Evolutionary conservation across 2,113 vertebrate genomes (phyloP).

Genomic region (Prolemur simus): DNA sequence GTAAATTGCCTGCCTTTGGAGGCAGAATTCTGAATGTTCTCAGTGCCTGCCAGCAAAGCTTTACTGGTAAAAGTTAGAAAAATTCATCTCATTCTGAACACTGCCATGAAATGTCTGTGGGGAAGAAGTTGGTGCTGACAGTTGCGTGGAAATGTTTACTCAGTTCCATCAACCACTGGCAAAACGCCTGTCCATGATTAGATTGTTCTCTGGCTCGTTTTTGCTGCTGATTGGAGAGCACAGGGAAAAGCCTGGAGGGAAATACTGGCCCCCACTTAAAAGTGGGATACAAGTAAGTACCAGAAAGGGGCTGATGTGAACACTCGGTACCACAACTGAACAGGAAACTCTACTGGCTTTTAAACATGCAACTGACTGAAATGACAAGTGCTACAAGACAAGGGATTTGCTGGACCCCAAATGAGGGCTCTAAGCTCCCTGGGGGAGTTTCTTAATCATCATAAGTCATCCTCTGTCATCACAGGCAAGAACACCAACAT

Average conservation of each 20-base stretch:
- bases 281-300: background rate
- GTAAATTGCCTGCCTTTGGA: background rate
- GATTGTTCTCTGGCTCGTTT: background rate
- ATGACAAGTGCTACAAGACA: background rate
- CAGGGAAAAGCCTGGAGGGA: background rate
- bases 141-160: background rate
- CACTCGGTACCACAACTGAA: background rate
- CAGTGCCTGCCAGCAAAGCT: background rate
- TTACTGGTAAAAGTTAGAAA: slow-evolving; percentile 38
- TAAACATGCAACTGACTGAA: background rate
- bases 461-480: background rate
- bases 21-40: background rate
- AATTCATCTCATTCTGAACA: slow-evolving; percentile 36
- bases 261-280: background rate
- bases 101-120: background rate
- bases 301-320: background rate
- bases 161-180: background rate
- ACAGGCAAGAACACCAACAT: background rate
- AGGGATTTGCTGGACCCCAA: background rate
- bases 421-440: background rate
- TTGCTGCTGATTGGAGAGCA: background rate
- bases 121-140: slow-evolving; percentile 1
- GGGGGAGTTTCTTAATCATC: background rate
- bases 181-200: background rate
- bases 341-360: background rate